Evolutionary conservation across 1,140 invertebrate genomes (phyloP), one percentile per base, ranked within the genome.

Genomic region (Tetragonula clypearis): DNA sequence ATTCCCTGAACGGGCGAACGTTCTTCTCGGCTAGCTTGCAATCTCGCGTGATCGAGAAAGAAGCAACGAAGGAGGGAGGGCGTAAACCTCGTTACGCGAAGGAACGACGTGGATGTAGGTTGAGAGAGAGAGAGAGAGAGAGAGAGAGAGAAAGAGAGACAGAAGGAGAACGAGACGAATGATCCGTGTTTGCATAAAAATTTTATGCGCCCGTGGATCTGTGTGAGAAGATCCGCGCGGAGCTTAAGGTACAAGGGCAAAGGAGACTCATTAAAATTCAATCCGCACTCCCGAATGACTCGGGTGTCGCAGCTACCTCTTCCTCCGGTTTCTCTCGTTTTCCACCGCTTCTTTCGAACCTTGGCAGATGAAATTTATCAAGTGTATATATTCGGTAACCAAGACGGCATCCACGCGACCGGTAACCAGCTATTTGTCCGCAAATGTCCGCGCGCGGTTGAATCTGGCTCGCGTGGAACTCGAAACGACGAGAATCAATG

Each of bases 101-200:
- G 60, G 30, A 65, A 49, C 58, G 17, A 60, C 56, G 14, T 58
- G n/a, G 55, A 60, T 41, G 60, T 19, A n/a, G 30, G n/a, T 1
- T 26, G 65, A n/a, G 58, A 69, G 26, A 35, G 35, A 35, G 35
- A 35, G 49, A 82, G 80, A 19, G 65, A 55, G 69, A 26, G 15
- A 35, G 19, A 12, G 58, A 15, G 49, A 41, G 23, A 41, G 23
- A 80, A 75, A 78, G 19, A 15, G 1, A 15, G 26, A 3, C 41
- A 41, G 41, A 35, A 55, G 17, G n/a, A 41, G n/a, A 21, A 9
- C 4, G 58, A 83, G 49, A 83, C 68, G 77, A 82, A 90, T 55
- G 83, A 90, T 88, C 68, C 74, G 74, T 87, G 86, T 90, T 90
- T 90, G 72, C 79, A 90, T 88, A 88, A 88, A 90, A 90, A 90